Evolutionary conservation across 2,113 vertebrate species (phyloP).

Genomic region (Ardeotis arabs): DNA sequence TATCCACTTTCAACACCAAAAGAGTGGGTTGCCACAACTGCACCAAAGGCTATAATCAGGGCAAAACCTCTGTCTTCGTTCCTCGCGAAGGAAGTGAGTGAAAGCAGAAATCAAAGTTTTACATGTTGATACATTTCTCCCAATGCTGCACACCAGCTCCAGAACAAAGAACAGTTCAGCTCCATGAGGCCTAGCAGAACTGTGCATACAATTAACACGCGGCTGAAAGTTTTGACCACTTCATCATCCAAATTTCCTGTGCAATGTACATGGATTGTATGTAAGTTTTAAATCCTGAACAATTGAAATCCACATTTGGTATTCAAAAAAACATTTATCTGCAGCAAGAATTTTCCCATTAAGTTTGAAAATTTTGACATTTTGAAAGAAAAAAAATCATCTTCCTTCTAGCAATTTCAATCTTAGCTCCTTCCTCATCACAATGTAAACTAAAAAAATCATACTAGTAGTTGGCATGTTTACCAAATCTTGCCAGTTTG

Average conservation of each 20-base stretch:
- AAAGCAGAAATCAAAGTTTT: neutral
- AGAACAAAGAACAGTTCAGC: neutral
- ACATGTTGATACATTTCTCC: neutral
- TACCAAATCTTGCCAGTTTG: neutral
- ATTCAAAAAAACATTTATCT: neutral
- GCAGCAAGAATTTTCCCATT: neutral
- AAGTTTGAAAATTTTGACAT: neutral
- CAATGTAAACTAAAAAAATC: neutral
- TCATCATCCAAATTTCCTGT: neutral
- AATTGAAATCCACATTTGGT: neutral
- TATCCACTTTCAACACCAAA: neutral
- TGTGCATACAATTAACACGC: neutral
- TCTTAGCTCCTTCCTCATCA: neutral
- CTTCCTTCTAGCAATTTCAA: neutral
- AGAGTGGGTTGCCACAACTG: neutral
- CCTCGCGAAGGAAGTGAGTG: rapidly evolving
- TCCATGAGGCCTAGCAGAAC: neutral
- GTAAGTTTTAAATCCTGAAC: neutral
- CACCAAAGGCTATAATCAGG: neutral
- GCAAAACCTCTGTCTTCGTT: neutral
- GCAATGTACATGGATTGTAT: neutral
- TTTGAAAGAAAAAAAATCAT: neutral
- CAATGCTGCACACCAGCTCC: neutral
- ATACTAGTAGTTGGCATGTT: neutral
- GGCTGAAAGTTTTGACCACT: neutral